A percentile compares a stretch with the other conserved stretches of the same genome.
Evolutionary conservation across 2,797 vertebrate species (phyloP).

Genomic region (Eutrigla gurnardus): DNA sequence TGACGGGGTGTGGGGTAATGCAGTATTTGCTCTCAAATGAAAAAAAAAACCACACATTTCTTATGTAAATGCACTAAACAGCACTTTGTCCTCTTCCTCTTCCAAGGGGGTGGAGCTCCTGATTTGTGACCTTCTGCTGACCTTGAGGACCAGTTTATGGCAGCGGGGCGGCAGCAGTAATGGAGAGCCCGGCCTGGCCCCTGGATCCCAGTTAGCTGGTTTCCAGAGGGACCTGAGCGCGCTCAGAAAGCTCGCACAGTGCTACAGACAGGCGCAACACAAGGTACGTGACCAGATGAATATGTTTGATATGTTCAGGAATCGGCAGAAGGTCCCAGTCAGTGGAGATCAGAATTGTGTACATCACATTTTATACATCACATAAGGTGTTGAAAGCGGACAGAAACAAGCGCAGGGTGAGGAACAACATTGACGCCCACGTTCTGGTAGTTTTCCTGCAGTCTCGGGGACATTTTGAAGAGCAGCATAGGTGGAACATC

Average conservation of each 20-base stretch:
- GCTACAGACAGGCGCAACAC: conserved; percentile 93
- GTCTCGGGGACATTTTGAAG: not conserved
- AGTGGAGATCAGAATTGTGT: not conserved
- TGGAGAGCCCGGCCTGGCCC: conserved; percentile 91
- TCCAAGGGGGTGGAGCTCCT: conserved; percentile 93
- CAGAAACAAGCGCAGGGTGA: not conserved
- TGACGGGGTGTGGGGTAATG: not conserved
- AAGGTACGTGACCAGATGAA: conserved; percentile 83
- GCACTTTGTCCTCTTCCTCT: conserved; percentile 2
- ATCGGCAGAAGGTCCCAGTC: not conserved
- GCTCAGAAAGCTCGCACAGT: conserved; percentile 91
- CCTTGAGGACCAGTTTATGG: conserved; percentile 94
- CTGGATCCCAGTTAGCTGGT: conserved; percentile 90
- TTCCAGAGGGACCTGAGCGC: conserved; percentile 97
- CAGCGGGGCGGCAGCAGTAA: conserved; percentile 87
- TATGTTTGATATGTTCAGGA: not conserved
- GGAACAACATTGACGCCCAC: not conserved
- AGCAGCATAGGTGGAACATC: too few species aligned
- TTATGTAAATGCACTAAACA: not conserved
- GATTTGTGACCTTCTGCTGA: conserved; percentile 94
- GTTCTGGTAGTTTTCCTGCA: not conserved
- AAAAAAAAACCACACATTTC: not conserved
- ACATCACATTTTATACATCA: not conserved
- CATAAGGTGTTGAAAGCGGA: not conserved
- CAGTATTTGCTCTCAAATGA: not conserved